Conservation (phyloP, 2,113 vertebrate genomes). For the Columba livia region DNA sequence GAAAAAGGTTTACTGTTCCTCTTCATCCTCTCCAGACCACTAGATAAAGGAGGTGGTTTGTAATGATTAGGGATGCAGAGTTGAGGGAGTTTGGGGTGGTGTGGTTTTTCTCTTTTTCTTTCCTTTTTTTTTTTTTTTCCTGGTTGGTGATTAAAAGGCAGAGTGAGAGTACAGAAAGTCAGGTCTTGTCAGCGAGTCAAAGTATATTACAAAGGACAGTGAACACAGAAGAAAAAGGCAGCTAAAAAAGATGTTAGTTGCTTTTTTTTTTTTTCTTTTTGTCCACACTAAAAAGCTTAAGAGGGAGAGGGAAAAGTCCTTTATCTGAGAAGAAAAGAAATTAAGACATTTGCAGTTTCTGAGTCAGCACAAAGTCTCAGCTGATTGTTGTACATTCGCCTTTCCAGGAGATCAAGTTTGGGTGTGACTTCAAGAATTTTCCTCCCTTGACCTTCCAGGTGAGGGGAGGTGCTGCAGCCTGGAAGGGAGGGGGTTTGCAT, state of each 20-base stretch:
- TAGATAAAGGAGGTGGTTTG: conserved; percentile 50
- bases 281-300: conserved; percentile 49
- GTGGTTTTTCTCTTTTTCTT: too few species aligned
- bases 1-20: conserved; percentile 33
- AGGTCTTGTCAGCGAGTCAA: conserved; percentile 60
- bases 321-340: conserved; percentile 68
- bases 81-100: background rate
- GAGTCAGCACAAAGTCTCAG: conserved; percentile 62
- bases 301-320: conserved; percentile 51
- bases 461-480: background rate
- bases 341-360: conserved; percentile 66
- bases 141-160: conserved; percentile 48
- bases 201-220: conserved; percentile 68
- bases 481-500: background rate
- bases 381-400: background rate
- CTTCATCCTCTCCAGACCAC: conserved; percentile 32
- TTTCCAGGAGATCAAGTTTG: background rate
- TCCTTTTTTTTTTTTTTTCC: background rate
- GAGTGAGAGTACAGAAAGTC: conserved; percentile 30
- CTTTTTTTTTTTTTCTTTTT: too few species aligned
- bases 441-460: background rate
- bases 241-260: conserved; percentile 36
- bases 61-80: conserved; percentile 54
- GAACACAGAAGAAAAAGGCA: conserved; percentile 40
- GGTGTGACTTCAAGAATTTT: conserved; percentile 32